phyloP scores from a whole-genome alignment of 1,140 invertebrate genomes.

The Gryllus bimaculatus region DNA sequence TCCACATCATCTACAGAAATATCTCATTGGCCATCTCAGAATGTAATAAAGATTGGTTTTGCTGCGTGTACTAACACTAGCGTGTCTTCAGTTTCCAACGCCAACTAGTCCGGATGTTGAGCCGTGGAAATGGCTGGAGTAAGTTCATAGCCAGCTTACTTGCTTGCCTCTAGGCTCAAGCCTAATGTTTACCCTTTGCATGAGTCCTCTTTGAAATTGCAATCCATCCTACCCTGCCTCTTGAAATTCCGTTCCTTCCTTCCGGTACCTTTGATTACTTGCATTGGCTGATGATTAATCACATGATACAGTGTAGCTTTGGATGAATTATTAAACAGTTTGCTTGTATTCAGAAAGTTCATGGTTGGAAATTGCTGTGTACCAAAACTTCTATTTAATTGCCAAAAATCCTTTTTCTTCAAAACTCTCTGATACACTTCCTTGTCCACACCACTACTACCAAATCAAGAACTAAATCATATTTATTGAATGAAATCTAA shows the following conservation, averaged over 20 bases:
- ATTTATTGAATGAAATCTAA: too few species aligned
- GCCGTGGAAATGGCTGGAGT: slow-evolving; percentile 78
- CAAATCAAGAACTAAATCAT: too few species aligned
- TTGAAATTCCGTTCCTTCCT: neutral
- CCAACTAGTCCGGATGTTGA: slow-evolving; percentile 71
- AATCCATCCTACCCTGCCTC: neutral
- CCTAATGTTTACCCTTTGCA: neutral
- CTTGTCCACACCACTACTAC: too few species aligned
- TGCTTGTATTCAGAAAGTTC: neutral
- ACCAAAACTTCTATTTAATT: too few species aligned
- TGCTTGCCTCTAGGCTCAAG: neutral
- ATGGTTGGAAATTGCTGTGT: too few species aligned
- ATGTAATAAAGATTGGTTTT: neutral
- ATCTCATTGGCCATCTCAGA: neutral
- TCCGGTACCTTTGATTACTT: neutral
- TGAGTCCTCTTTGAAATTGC: slow-evolving; percentile 1
- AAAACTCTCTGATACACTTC: too few species aligned
- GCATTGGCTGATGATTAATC: neutral
- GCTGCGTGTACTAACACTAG: slow-evolving; percentile 16
- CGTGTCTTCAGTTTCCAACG: slow-evolving; percentile 58
- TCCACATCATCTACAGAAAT: neutral
- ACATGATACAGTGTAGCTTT: neutral
- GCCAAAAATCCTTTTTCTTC: too few species aligned
- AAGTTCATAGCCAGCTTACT: slow-evolving; percentile 39
- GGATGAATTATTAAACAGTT: neutral